Evolutionary conservation across 2,888 invertebrate species (phyloP).

Genomic region (Mythimna ferrago): DNA sequence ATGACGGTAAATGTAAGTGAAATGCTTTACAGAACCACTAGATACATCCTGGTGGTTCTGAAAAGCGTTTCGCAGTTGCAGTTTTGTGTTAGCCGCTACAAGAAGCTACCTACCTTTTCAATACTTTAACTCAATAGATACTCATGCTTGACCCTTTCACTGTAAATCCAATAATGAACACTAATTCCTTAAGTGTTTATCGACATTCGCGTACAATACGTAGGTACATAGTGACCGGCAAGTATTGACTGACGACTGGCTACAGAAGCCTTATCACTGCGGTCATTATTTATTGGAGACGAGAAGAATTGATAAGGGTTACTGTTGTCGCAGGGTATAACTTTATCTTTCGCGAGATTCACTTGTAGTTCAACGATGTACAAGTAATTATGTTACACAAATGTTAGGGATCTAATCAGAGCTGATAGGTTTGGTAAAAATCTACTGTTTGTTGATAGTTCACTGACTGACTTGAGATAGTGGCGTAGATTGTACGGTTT

Average conservation of each 20-base stretch:
- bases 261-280: slow-evolving; percentile 68
- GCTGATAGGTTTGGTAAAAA: slow-evolving; percentile 40
- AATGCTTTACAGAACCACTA: background rate
- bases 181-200: slow-evolving; percentile 13
- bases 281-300: slow-evolving; percentile 73
- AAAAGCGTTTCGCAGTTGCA: background rate
- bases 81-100: too few species aligned
- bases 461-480: slow-evolving; percentile 46
- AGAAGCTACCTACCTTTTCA: background rate
- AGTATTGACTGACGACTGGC: slow-evolving; percentile 64
- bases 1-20: background rate
- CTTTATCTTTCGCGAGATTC: slow-evolving; percentile 66
- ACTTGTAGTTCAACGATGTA: slow-evolving; percentile 48
- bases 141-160: slow-evolving; percentile 37
- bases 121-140: slow-evolving; percentile 8
- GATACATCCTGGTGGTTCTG: too few species aligned
- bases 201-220: slow-evolving; percentile 34
- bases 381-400: slow-evolving; percentile 41
- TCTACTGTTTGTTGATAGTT: slow-evolving; percentile 40
- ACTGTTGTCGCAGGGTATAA: slow-evolving; percentile 44
- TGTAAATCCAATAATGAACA: slow-evolving; percentile 39
- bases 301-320: slow-evolving; percentile 69
- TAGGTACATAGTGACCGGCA: slow-evolving; percentile 50
- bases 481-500: slow-evolving; percentile 7
- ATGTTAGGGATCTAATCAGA: slow-evolving; percentile 37